Evolutionary conservation across 2,113 vertebrate genomes (phyloP).

Genomic region (Chitala chitala): DNA sequence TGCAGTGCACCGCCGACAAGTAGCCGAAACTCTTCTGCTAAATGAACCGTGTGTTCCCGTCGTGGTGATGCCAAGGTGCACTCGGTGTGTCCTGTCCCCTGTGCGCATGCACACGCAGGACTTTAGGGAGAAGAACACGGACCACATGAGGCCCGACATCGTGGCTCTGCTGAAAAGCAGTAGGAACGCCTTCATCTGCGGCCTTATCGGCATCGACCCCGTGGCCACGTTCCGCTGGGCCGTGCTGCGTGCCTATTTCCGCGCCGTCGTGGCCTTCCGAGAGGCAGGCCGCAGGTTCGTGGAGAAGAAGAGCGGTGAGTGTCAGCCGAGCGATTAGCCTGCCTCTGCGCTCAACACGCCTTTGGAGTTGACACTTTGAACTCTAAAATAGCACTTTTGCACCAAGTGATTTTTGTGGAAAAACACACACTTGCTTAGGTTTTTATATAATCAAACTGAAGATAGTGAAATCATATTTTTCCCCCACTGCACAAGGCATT

Average conservation of each 20-base stretch:
- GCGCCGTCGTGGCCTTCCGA: conserved; percentile 83
- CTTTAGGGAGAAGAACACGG: conserved; percentile 97
- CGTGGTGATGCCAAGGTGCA: background rate
- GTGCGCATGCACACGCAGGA: conserved; percentile 61
- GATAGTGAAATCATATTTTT: background rate
- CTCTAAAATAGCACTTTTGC: too few species aligned
- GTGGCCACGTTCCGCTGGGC: conserved; percentile 96
- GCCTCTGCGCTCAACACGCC: too few species aligned
- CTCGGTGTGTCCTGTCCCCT: background rate
- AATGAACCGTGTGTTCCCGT: too few species aligned
- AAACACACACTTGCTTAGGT: too few species aligned
- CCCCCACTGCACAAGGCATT: background rate
- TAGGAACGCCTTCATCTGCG: conserved; percentile 84
- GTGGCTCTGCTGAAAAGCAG: conserved; percentile 93
- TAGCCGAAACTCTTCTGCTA: too few species aligned
- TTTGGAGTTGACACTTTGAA: too few species aligned
- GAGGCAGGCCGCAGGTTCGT: conserved; percentile 79
- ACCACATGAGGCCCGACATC: conserved; percentile 96
- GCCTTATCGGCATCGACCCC: conserved; percentile 89
- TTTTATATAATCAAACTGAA: background rate
- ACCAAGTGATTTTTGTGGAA: too few species aligned
- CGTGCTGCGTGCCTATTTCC: conserved; percentile 86
- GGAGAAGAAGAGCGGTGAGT: conserved; percentile 82
- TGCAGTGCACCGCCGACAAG: too few species aligned
- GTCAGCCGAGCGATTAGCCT: background rate